Base-by-base conservation (phyloP, 2,113 vertebrate species). In the Helogale parvula region DNA sequence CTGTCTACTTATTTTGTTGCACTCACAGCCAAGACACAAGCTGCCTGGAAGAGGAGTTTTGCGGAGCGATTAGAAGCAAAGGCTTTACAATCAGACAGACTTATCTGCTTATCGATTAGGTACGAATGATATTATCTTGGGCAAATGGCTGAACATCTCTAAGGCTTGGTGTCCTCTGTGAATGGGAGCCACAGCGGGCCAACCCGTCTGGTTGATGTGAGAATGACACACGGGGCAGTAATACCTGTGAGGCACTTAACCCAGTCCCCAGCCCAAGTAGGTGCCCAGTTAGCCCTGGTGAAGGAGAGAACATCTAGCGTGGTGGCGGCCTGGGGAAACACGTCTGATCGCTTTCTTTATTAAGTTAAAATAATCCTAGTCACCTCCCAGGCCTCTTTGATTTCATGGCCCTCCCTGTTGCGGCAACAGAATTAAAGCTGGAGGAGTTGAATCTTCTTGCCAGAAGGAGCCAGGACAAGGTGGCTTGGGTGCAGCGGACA, bases 281-380 rank as follows among this genome's bases (percentile, higher is more conserved):
- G 19, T 31, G 27, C 14, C 12, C 14, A 6, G 0, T 65, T 6
- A 2, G 2, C 11, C 0, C 0, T 19, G 21, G 57, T 3, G 11
- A 68, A 19, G 1, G 4, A 54, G 68, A 54, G 35, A 66, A 69
- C 7, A 19, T 3, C 8, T 41, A 33, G 1, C 5, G 23, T 25
- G 8, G n/a, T 57, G n/a, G 15, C 15, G 16, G 17, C 19, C 0
- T 12, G 5, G 0, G 0, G 9, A 25, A 68, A 31, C 41, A 77
- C 7, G 1, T 27, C 7, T 38, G 2, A 52, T 84, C 2, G 76
- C 50, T 65, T 87, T 92, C 33, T 65, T 93, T 38, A 38, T 33
- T 57, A 60, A 69, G 71, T 90, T 47, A 93, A 88, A 91, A n/a
- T 4, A n/a, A 86, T 88, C 52, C 4, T 27, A 38, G 54, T 63